Evolutionary conservation across 2,797 vertebrate genomes (phyloP), one percentile per base, ranked within the genome.

Genomic region (Florisuga fusca): DNA sequence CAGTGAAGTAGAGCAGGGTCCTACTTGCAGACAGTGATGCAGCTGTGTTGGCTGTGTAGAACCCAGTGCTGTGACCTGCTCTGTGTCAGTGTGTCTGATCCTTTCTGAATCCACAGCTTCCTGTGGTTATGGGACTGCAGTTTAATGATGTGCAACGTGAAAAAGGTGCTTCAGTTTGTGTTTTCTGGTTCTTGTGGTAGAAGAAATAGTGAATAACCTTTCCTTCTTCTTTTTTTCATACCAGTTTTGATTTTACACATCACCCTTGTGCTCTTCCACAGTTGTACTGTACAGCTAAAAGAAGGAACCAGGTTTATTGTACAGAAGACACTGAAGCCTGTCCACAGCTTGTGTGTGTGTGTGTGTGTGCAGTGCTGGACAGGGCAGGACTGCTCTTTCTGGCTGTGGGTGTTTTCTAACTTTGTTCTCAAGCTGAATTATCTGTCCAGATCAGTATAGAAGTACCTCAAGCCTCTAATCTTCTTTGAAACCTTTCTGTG

Each of bases 21-120:
- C 48, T 78, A 58, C 33, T 34, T 0, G 0, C 48, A 6, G 9
- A 19, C 0, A 0, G 22, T 25, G 80, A 12, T 0, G 1, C 0
- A 0, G 61, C 59, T 18, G 14, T 0, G 1, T 11, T 22, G 68
- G 63, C 53, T 55, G 64, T 2, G 1, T 31, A 21, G 81, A 78
- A 64, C 2, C 36, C 29, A 2, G 34, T 18, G 29, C 0, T n/a
- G 19, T 82, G 77, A 33, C 38, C 45, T 50, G 18, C 7, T 64
- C 66, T 12, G 50, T 53, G 33, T 19, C 34, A 5, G 7, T 15
- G 51, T 31, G 68, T 58, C 80, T n/a, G 15, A 23, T 57, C 81
- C 77, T 33, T 62, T 31, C 63, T 48, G 59, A 34, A 41, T 33
- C 79, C 53, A 45, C 72, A 48, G 0, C 64, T 74, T 84, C 53